Evolutionary conservation across 2,113 vertebrate genomes (phyloP), one percentile per base, ranked within the genome.

Genomic region (Leucoraja erinaceus): DNA sequence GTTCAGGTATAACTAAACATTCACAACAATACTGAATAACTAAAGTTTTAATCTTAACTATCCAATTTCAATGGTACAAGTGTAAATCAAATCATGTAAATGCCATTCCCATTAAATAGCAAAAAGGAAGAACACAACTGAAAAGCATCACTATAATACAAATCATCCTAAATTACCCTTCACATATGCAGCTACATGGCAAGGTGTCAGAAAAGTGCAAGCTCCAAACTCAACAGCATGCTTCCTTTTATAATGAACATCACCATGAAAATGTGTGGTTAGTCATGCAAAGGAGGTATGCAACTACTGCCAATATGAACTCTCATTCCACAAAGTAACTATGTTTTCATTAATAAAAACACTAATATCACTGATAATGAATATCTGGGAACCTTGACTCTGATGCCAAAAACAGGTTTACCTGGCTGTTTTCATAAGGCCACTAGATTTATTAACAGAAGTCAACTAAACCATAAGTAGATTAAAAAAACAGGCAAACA

Each of bases 381-480:
- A 47, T 31, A 28, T 33, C 1, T 22, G 31, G 25, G 33, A 47
- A 47, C 38, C 38, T 47, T 47, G 3, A 47, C 72, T 22, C 90
- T 72, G 68, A 86, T 16, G 38, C 20, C 20, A 9, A 72, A 91
- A 38, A 88, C 90, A 74, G n/a, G n/a, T 31, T 61, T 63, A 63
- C 28, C 33, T 47, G 56, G 31, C 18, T 72, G 56, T 88, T 47
- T 70, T 91, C 4, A 91, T 91, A 91, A 91, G 90, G 90, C 90
- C 90, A 91, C 90, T 54, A 91, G 31, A 91, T 91, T 72, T 91
- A 91, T 91, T 91, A 72, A 91, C 31, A 47, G 16, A 90, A 90
- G 63, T 90, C 66, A 91, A 54, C 66, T 74, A 91, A 47, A 72
- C 47, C 66, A 91, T 20, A 91, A 38, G n/a, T 90, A 90, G 88